Evolutionary conservation across 2,888 invertebrate species (phyloP).

Genomic region (Ariolimax columbianus): DNA sequence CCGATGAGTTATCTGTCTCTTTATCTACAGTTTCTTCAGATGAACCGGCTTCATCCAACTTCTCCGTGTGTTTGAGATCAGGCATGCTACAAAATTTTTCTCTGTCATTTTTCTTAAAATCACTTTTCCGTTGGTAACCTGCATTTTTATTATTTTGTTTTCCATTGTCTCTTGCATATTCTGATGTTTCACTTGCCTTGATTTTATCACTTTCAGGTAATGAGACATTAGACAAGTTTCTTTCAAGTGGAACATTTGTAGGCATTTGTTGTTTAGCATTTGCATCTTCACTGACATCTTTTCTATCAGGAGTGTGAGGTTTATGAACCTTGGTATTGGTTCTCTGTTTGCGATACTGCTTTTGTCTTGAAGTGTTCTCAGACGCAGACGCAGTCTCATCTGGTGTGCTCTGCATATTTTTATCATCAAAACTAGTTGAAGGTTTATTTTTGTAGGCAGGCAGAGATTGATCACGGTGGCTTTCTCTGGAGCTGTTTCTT

Average conservation of each 20-base stretch:
- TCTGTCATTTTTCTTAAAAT: neutral
- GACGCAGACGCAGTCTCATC: no score
- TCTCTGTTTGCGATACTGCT: neutral
- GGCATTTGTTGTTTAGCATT: neutral
- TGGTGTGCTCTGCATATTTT: neutral
- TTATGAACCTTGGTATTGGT: neutral
- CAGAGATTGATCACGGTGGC: no score
- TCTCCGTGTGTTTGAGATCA: neutral
- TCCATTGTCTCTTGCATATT: neutral
- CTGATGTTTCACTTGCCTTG: neutral
- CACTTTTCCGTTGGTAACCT: neutral
- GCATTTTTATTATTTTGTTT: neutral
- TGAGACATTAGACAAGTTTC: neutral
- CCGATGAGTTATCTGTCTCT: no score
- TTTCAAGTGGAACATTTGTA: neutral
- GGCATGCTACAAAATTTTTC: neutral
- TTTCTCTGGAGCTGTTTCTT: neutral
- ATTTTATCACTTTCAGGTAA: neutral
- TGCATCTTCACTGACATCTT: neutral
- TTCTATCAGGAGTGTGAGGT: no score
- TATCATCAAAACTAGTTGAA: neutral
- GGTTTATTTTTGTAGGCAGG: neutral
- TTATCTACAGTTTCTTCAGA: neutral
- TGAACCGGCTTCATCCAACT: neutral
- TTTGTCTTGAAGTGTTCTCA: neutral